Evolutionary conservation across 2,888 invertebrate genomes (phyloP), one percentile per base, ranked within the genome.

Genomic region (Altica lythri): DNA sequence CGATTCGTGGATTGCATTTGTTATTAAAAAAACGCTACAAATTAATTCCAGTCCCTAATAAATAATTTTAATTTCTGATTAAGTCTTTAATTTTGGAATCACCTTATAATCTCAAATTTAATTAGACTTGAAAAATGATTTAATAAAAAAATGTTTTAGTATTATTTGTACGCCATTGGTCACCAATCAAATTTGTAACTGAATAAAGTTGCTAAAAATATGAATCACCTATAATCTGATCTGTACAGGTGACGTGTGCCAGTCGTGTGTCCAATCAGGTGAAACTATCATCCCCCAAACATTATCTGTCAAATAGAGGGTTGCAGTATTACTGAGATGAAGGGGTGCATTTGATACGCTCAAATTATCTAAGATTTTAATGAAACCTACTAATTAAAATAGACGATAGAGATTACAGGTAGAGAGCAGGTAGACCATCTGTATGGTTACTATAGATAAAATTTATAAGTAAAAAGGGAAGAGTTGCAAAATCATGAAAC

Each of bases 241-340:
- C 62, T 56, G 59, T 48, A 63, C 69, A 69, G 67, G 69, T 69
- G 68, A 67, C 68, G 63, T 64, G 66, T 60, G 64, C 61, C 65
- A 57, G 59, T 61, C 67, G 61, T 63, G 65, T 65, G 70, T 58
- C 65, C 61, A 61, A 63, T 66, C 66, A 67, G 63, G 64, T 64
- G 53, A 54, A 51, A 22, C 34, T 59, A 55, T 62, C 57, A 58
- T 60, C 58, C 55, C 58, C 55, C 54, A 38, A 47, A 45, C 54
- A 60, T 59, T 61, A 60, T 63, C 55, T 50, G 42, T 40, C 53
- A 53, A 43, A 51, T 14, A 8, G 40, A 37, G 53, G 53, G 53
- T 50, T 50, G 38, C 25, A 46, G 32, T 32, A 32, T 22, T 27
- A 30, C 40, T 37, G 25, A 29, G 43, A 47, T 42, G 37, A 38